Evolutionary conservation across 2,888 invertebrate species (phyloP).

Genomic region (Epirrita christyi): DNA sequence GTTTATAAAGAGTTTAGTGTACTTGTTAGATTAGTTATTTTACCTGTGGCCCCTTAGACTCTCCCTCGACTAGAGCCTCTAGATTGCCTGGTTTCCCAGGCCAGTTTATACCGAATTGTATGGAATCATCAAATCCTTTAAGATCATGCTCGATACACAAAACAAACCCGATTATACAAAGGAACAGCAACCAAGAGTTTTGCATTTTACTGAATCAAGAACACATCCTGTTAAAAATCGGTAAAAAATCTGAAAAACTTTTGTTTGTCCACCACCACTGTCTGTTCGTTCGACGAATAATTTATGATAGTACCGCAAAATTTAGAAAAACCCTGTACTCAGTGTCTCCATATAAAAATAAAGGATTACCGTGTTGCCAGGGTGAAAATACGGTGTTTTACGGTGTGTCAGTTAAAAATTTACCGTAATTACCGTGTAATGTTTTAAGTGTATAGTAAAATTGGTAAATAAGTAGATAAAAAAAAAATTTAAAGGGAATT

Average conservation of each 20-base stretch:
- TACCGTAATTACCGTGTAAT: too few relatives aligned
- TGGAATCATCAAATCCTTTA: slow-evolving; percentile 92
- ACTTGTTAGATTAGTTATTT: not conserved
- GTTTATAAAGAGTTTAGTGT: not conserved
- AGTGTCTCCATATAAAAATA: too few relatives aligned
- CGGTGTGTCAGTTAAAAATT: too few relatives aligned
- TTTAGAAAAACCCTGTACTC: too few relatives aligned
- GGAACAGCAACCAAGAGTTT: slow-evolving; percentile 49
- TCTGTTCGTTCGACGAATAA: not conserved
- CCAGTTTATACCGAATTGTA: slow-evolving; percentile 93
- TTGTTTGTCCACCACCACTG: slow-evolving; percentile 2
- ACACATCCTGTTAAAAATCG: slow-evolving; percentile 38
- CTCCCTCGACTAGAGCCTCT: slow-evolving; percentile 58
- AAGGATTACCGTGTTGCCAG: too few relatives aligned
- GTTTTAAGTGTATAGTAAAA: too few relatives aligned
- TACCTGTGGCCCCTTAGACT: slow-evolving; percentile 56
- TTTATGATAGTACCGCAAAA: not conserved
- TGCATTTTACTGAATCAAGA: slow-evolving; percentile 55
- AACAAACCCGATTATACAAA: slow-evolving; percentile 51
- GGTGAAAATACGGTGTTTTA: too few relatives aligned
- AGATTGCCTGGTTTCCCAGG: slow-evolving; percentile 76
- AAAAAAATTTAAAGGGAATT: too few relatives aligned
- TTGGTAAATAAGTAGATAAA: too few relatives aligned
- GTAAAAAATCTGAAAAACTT: not conserved
- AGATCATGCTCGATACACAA: slow-evolving; percentile 84